Percentiles rank a stretch among this genome's conserved stretches.
Conservation (phyloP, 2,797 vertebrate species). For the Tapirus indicus region DNA sequence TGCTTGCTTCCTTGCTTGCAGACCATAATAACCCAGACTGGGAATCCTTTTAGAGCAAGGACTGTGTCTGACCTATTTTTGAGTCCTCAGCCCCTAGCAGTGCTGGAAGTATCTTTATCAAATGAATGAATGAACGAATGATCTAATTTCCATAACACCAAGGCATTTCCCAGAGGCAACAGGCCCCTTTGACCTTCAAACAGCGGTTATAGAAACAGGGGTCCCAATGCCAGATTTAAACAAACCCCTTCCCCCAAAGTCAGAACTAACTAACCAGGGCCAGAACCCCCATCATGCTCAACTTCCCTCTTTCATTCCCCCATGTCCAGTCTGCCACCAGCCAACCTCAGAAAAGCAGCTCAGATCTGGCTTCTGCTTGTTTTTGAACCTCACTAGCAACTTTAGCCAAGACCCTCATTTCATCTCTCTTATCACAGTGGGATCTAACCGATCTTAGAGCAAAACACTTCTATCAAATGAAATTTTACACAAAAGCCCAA, state of each 20-base stretch:
- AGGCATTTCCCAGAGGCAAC: not conserved
- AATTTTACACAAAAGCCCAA: not conserved
- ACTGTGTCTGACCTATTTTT: constrained; percentile 33
- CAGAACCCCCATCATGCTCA: not conserved
- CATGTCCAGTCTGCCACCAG: not conserved
- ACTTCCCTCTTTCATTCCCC: not conserved
- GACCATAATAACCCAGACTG: not conserved
- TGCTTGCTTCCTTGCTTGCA: not conserved
- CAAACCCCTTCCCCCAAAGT: not conserved
- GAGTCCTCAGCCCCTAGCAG: not conserved
- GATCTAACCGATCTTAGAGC: not conserved
- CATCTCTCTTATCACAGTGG: not conserved
- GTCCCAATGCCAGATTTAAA: not conserved
- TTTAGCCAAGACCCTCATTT: not conserved
- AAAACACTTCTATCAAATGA: not conserved
- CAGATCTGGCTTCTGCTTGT: not conserved
- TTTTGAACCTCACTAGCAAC: not conserved
- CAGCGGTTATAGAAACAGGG: not conserved
- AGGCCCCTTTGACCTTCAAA: not conserved
- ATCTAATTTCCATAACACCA: not conserved
- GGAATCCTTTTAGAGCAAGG: not conserved
- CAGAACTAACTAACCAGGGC: not conserved
- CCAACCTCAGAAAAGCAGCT: not conserved
- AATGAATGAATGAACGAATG: constrained; percentile 37
- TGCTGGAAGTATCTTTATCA: not conserved